Base-by-base conservation (phyloP, 2,797 vertebrate species). In the Bovichtus diacanthus region DNA sequence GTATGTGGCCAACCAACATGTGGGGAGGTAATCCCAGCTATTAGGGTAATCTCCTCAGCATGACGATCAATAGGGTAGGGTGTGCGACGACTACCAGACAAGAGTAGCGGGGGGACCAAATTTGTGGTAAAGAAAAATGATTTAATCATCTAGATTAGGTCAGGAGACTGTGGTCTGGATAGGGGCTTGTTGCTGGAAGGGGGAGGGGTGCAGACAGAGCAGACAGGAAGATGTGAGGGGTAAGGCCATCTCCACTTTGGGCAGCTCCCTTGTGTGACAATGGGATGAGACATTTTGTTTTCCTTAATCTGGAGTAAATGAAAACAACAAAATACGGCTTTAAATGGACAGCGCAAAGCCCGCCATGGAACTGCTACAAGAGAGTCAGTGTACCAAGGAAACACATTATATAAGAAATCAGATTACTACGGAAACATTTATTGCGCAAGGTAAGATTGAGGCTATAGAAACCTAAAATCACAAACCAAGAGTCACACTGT, bases 21-120 rank as follows among this genome's bases (percentile, higher is more conserved):
- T 95, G 95, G 92, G 94, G 90, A 91, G 88, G 89, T 95, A 95
- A 96, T 95, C 95, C 94, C 91, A 88, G 94, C 94, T 95, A 95
- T 95, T 95, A 94, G 94, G 93, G 94, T 95, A 95, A 96, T 95
- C 95, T 95, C 93, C 94, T 94, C 94, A 93, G 92, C 90, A 93
- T 90, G 90, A 90, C 93, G 90, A 95, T 95, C 95, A 94, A 95
- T 95, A 93, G 91, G 88, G 90, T 91, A 93, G 93, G 90, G 90
- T 87, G 84, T 70, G 81, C 75, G 56, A 72, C 74, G 87, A 87
- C 91, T 80, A 90, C 83, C 91, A 90, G 89, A 91, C 91, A 78
- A 89, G 90, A 92, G 87, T 85, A 83, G 91, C 34, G 46, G 83
- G 83, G 85, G 84, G 71, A 78, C 83, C 84, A 94, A 92, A 94